These are phyloP conservation scores for Orussus abietinus DNA, from an alignment of 1,140 invertebrate species.

Conservation along the genomic window DNA sequence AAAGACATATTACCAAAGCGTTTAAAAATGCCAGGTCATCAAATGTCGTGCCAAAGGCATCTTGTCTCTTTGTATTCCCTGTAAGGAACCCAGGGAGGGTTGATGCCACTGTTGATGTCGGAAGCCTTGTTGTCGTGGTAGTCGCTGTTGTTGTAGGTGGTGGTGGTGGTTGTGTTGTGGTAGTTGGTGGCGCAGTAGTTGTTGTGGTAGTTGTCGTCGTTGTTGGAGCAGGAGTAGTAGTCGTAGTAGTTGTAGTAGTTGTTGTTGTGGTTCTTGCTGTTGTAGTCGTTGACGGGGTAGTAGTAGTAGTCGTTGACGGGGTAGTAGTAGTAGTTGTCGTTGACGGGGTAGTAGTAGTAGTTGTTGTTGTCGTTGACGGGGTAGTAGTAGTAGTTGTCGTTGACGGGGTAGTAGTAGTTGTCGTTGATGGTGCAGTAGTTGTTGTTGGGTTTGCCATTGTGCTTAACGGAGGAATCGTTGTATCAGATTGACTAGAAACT, in stretches of 20 bases:
- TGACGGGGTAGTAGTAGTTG: conserved; percentile 15
- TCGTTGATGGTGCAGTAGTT: conserved; percentile 8
- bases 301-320: conserved; percentile 16
- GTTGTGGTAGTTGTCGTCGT: conserved; percentile 14
- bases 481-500: conserved; percentile 17
- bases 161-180: background rate
- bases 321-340: conserved; percentile 15
- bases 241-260: conserved; percentile 10
- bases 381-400: conserved; percentile 16
- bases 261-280: conserved; percentile 15
- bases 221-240: conserved; percentile 16
- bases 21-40: conserved; percentile 48
- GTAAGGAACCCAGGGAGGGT: background rate
- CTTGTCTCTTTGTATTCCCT: conserved; percentile 26
- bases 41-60: conserved; percentile 43
- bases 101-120: conserved; percentile 3
- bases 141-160: conserved; percentile 11
- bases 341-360: conserved; percentile 8
- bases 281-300: conserved; percentile 16
- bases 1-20: conserved; percentile 37
- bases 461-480: conserved; percentile 10
- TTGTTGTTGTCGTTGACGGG: conserved; percentile 18
- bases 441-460: conserved; percentile 11
- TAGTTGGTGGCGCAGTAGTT: background rate
- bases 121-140: conserved; percentile 11